phyloP scores from a whole-genome alignment of 2,113 vertebrate genomes.

The Tychaedon coryphoeus region DNA sequence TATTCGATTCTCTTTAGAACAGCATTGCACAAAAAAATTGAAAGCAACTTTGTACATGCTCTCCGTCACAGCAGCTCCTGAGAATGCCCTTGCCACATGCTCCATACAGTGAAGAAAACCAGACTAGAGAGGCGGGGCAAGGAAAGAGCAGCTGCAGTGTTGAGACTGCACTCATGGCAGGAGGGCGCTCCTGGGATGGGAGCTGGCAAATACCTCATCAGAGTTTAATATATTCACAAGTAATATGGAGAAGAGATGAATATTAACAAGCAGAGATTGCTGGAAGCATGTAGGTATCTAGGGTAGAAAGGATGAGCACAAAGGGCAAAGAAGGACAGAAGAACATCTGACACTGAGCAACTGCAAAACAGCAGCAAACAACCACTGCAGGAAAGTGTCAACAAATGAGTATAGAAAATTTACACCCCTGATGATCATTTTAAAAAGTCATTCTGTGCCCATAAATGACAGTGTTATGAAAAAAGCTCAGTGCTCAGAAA shows the following conservation, averaged over 20 bases:
- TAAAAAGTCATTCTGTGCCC: background rate
- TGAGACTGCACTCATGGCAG: background rate
- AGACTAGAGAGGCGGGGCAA: background rate
- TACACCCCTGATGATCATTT: background rate
- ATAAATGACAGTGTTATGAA: background rate
- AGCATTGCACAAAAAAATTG: background rate
- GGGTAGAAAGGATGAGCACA: background rate
- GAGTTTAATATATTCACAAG: background rate
- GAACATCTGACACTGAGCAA: background rate
- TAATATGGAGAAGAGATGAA: background rate
- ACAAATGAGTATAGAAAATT: background rate
- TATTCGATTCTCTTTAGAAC: background rate
- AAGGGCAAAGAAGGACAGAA: background rate
- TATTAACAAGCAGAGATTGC: background rate
- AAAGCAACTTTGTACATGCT: background rate
- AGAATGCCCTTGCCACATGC: background rate
- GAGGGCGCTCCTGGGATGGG: background rate
- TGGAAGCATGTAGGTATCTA: background rate
- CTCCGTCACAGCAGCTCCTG: background rate
- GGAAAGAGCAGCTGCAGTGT: background rate
- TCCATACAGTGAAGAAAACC: background rate
- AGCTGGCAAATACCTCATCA: background rate
- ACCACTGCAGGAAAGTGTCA: background rate
- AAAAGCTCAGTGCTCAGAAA: background rate
- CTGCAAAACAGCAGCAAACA: background rate